Evolutionary conservation across 2,113 vertebrate species (phyloP).

Genomic region (Tenebrosternarchus preto): DNA sequence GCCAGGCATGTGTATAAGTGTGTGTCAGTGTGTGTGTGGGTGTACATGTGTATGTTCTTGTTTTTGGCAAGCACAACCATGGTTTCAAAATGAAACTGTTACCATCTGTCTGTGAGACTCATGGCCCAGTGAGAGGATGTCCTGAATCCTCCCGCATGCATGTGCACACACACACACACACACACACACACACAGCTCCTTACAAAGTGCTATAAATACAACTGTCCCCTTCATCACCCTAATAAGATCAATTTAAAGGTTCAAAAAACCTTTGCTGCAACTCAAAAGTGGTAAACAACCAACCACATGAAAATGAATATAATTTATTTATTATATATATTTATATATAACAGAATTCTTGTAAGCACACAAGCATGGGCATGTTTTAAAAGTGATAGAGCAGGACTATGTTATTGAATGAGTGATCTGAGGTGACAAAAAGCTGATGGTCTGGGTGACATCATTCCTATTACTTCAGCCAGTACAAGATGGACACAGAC

Average conservation of each 20-base stretch:
- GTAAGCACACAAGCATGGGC: not conserved
- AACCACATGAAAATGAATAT: not conserved
- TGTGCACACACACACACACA: not conserved
- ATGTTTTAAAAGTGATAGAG: not conserved
- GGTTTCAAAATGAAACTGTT: constrained; percentile 53
- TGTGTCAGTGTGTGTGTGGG: too few species aligned
- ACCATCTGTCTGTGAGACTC: constrained; percentile 60
- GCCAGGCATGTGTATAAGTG: constrained; percentile 50
- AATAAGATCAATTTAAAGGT: constrained; percentile 29
- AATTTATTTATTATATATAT: too few species aligned
- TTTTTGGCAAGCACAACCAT: constrained; percentile 46
- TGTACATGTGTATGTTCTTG: constrained; percentile 19
- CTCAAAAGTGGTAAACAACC: constrained; percentile 1
- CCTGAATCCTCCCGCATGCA: constrained; percentile 40
- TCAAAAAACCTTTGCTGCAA: constrained; percentile 38
- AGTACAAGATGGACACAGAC: constrained; percentile 16
- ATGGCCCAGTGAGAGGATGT: constrained; percentile 44
- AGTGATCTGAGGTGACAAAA: constrained; percentile 45
- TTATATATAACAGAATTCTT: too few species aligned
- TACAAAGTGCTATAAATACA: constrained; percentile 48
- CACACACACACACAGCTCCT: constrained; percentile 26
- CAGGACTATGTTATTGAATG: constrained; percentile 20
- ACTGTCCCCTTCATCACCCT: constrained; percentile 48
- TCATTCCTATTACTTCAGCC: constrained; percentile 44
- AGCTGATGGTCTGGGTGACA: constrained; percentile 38